These are phyloP conservation scores for Ophion slaviceki DNA, from an alignment of 2,888 invertebrate species.

Conservation along the genomic window DNA sequence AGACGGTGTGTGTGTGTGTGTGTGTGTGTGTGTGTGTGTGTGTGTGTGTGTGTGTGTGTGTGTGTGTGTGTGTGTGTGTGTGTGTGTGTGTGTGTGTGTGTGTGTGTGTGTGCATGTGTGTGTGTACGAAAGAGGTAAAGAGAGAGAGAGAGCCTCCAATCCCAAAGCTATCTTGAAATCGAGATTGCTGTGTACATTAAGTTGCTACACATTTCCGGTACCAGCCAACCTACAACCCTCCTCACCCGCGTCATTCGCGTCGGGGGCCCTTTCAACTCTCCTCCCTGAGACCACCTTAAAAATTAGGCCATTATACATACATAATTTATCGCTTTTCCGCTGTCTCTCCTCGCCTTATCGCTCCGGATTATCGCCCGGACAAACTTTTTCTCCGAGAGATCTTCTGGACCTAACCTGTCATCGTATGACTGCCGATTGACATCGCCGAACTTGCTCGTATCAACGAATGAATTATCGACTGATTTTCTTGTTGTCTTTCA, in stretches of 20 bases:
- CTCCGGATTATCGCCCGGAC: neutral
- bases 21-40: neutral
- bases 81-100: neutral
- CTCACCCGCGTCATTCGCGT: conserved; percentile 1
- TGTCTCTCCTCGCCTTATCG: conserved; percentile 3
- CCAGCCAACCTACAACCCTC: conserved; percentile 32
- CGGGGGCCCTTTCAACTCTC: conserved; percentile 41
- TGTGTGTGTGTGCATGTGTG: too few relatives aligned
- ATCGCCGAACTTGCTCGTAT: neutral
- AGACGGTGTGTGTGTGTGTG: neutral
- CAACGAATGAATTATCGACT: neutral
- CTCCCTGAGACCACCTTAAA: conserved; percentile 52
- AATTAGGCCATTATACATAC: conserved; percentile 49
- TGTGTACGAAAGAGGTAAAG: neutral
- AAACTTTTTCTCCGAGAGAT: conserved; percentile 46
- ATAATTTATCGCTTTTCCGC: conserved; percentile 27
- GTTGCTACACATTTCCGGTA: conserved; percentile 54
- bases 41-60: too few relatives aligned
- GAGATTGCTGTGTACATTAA: conserved; percentile 54
- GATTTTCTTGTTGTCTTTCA: neutral
- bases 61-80: too few relatives aligned
- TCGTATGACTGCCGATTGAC: too few relatives aligned
- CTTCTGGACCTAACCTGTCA: neutral
- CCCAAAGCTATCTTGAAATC: conserved; percentile 47
- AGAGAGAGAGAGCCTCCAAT: conserved; percentile 21